These are phyloP conservation scores for Conopomorpha cramerella DNA, from an alignment of 1,140 invertebrate species.

Conservation along the genomic window DNA sequence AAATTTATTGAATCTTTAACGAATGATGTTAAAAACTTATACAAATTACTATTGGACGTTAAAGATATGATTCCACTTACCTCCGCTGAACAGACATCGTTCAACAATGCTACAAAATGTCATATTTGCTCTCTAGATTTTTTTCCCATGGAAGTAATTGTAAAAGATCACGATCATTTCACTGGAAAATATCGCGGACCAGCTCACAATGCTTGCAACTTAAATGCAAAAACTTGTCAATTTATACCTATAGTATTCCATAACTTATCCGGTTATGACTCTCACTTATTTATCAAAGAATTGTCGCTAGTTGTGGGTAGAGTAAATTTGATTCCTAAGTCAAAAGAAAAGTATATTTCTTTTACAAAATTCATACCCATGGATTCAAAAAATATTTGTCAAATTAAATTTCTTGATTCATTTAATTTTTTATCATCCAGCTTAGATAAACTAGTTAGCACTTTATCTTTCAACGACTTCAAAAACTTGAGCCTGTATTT, in stretches of 20 bases:
- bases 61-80: not conserved
- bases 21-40: not conserved
- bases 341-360: constrained; percentile 25
- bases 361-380: constrained; percentile 4
- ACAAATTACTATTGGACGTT: not conserved
- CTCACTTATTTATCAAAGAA: constrained; percentile 27
- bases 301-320: constrained; percentile 13
- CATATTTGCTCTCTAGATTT: not conserved
- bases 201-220: constrained; percentile 23
- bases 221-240: constrained; percentile 17
- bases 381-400: constrained; percentile 1
- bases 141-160: not conserved
- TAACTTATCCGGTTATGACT: constrained; percentile 35
- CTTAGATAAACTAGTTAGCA: constrained; percentile 10
- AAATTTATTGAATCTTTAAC: not conserved
- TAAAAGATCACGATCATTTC: constrained; percentile 20
- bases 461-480: constrained; percentile 11
- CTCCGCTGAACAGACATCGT: not conserved
- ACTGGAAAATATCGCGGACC: constrained; percentile 17
- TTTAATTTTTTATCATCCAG: constrained; percentile 6
- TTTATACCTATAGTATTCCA: constrained; percentile 37
- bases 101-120: not conserved
- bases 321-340: constrained; percentile 30
- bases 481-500: constrained; percentile 1
- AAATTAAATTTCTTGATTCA: constrained; percentile 11